phyloP scores from a whole-genome alignment of 2,888 invertebrate genomes.

The Linnaemya tessellans region DNA sequence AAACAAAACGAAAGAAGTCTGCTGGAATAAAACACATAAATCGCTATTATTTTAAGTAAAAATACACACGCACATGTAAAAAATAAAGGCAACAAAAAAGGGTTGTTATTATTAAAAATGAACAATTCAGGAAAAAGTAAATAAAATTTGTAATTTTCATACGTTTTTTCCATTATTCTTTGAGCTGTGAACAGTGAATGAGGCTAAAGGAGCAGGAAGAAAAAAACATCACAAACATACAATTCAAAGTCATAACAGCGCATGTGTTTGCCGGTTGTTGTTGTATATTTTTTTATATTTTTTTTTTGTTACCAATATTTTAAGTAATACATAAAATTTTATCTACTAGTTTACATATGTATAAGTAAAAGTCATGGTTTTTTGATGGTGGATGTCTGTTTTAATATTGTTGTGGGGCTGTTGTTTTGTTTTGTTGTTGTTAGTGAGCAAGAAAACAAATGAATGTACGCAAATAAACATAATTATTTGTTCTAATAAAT shows the following conservation, averaged over 20 bases:
- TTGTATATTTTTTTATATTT: slow-evolving; percentile 16
- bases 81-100: slow-evolving; percentile 38
- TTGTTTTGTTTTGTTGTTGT: slow-evolving; percentile 27
- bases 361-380: slow-evolving; percentile 69
- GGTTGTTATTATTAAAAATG: slow-evolving; percentile 72
- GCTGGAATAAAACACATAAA: slow-evolving; percentile 62
- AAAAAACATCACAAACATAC: slow-evolving; percentile 34
- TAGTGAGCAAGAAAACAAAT: slow-evolving; percentile 43
- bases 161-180: slow-evolving; percentile 51
- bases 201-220: slow-evolving; percentile 28
- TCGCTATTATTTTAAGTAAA: slow-evolving; percentile 65
- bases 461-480: slow-evolving; percentile 53
- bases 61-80: slow-evolving; percentile 6
- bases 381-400: slow-evolving; percentile 23
- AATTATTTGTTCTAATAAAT: slow-evolving; percentile 60
- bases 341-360: slow-evolving; percentile 67
- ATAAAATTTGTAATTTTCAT: slow-evolving; percentile 67
- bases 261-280: slow-evolving; percentile 70
- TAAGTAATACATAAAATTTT: slow-evolving; percentile 72
- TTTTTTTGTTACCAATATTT: slow-evolving; percentile 41
- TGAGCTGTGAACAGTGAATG: slow-evolving; percentile 34
- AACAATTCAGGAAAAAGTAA: slow-evolving; percentile 44
- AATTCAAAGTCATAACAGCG: slow-evolving; percentile 71
- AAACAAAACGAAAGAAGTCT: slow-evolving; percentile 42
- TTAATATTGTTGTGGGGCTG: slow-evolving; percentile 19